Evolutionary conservation across 1,140 invertebrate species (phyloP), one percentile per base, ranked within the genome.

Genomic region (Microplitis demolitor): DNA sequence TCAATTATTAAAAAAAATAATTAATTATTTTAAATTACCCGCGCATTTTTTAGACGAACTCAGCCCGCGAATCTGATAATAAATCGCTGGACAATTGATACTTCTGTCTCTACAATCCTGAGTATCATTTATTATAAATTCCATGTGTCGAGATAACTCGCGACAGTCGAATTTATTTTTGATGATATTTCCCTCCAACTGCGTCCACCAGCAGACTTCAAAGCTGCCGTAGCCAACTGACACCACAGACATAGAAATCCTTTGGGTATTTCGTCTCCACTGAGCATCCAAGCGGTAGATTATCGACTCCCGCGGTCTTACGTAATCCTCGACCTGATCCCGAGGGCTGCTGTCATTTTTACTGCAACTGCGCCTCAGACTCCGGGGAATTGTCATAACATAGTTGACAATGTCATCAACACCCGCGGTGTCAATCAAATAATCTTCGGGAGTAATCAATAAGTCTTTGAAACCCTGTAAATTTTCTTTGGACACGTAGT

Each of bases 201-300:
- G 73, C 64, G 66, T 77, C 81, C 82, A 83, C 6, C 58, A 74
- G 56, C 83, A 84, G 45, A 79, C 66, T 69, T 78, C 78, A 31
- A 84, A 71, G n/a, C 73, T 74, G 34, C 83, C 82, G 61, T 84
- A 84, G 4, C 75, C 81, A 24, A 84, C 77, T 4, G 68, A 75
- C 16, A 80, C 75, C 11, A 81, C 33, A 78, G 81, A 66, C 45
- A 74, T 69, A 33, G 62, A 58, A 3, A 75, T 64, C 72, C 73
- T 75, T n/a, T 79, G 78, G 0, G 77, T 69, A 63, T 80, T 73
- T 50, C 13, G 33, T 74, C 72, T 74, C 77, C 81, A 78, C 0
- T 73, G 72, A 9, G 79, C 66, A 73, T 84, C 79, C 13, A 84
- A 61, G 66, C 62, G 72, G n/a, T 84, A 83, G 5, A 73, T 74